Conservation (phyloP, 2,888 invertebrate genomes). For the Alcis repandata region DNA sequence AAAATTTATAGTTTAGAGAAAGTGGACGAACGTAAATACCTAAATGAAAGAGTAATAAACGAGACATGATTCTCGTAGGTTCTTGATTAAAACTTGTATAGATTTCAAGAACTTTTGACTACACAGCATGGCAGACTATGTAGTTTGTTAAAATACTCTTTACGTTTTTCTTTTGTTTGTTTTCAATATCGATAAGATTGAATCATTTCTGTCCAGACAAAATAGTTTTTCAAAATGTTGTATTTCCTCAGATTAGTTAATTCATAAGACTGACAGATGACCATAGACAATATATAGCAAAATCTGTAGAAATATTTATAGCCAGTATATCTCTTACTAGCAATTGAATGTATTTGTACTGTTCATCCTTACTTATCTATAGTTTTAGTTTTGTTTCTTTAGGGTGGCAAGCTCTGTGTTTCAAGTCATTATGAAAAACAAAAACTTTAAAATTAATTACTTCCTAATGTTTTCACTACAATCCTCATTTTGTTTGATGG, state of each 20-base stretch:
- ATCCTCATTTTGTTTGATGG: too few relatives aligned
- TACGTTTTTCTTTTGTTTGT: neutral
- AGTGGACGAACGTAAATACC: too few relatives aligned
- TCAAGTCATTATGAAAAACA: neutral
- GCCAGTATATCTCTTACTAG: constrained; percentile 33
- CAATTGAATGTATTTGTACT: constrained; percentile 45
- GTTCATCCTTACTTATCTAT: constrained; percentile 40
- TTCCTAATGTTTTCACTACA: too few relatives aligned
- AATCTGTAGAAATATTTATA: constrained; percentile 31
- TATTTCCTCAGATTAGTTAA: constrained; percentile 20
- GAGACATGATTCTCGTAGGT: too few relatives aligned
- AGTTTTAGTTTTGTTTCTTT: constrained; percentile 45
- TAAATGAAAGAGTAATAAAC: too few relatives aligned
- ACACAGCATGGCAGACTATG: constrained; percentile 38
- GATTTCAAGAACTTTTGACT: too few relatives aligned
- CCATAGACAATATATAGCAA: constrained; percentile 35
- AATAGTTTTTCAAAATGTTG: neutral
- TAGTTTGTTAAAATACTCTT: neutral
- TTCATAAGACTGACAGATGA: constrained; percentile 36
- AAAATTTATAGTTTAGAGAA: too few relatives aligned
- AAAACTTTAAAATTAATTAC: neutral
- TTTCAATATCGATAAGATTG: constrained; percentile 3
- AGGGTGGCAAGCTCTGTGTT: constrained; percentile 45
- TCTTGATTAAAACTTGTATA: too few relatives aligned
- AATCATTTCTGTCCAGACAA: neutral